phyloP scores from a whole-genome alignment of 2,888 invertebrate species.

The Nephrotoma flavescens region DNA sequence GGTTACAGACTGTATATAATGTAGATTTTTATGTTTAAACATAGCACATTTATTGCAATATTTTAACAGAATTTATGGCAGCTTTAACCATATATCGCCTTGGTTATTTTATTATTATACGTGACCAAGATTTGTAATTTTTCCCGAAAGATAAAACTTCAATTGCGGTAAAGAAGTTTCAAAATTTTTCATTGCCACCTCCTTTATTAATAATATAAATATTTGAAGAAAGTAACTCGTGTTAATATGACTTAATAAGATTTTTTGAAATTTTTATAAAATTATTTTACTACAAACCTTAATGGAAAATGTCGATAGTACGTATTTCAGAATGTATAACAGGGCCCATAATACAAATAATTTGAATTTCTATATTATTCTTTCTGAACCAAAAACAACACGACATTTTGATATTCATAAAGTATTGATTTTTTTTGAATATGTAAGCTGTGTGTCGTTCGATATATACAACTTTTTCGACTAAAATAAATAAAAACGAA shows the following conservation, averaged over 20 bases:
- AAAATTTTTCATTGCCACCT: not conserved
- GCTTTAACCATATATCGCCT: not conserved
- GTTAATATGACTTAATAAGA: not conserved
- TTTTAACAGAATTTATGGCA: not conserved
- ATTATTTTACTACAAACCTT: not conserved
- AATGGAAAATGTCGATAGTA: not conserved
- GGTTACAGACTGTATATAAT: not conserved
- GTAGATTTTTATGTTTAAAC: not conserved
- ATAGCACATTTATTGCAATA: not conserved
- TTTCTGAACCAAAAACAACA: not conserved
- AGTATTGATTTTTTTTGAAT: not conserved
- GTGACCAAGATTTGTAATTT: not conserved
- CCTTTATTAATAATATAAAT: not conserved
- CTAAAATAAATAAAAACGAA: not conserved
- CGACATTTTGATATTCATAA: not conserved
- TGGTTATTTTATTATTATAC: not conserved
- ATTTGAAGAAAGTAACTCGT: not conserved
- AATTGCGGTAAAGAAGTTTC: not conserved
- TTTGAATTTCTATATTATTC: not conserved
- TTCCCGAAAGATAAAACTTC: not conserved
- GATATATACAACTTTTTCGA: not conserved
- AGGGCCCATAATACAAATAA: not conserved
- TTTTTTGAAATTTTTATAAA: not conserved
- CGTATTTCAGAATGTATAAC: not conserved
- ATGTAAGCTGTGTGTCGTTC: not conserved